A percentile compares a stretch with the other conserved stretches of the same genome.
Conservation (phyloP, 2,797 vertebrate genomes). For the Darevskia nairensis region DNA sequence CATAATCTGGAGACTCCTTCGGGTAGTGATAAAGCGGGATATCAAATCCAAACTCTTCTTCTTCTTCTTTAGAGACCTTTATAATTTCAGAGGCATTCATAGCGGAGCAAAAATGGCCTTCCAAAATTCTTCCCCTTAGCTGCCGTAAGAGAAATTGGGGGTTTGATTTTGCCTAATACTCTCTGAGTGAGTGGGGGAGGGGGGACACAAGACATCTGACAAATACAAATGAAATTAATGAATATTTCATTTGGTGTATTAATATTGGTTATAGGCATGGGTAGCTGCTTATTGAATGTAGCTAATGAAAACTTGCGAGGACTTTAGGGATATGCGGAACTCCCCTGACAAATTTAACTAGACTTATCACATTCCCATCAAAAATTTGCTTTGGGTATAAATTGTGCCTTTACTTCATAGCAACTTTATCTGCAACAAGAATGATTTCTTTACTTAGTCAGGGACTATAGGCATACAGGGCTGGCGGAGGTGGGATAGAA, state of each 20-base stretch:
- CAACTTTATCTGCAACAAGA: not conserved
- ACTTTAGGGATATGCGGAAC: not conserved
- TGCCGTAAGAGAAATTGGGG: too few relatives aligned
- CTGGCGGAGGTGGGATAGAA: not conserved
- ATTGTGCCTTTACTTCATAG: not conserved
- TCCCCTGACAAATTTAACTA: not conserved
- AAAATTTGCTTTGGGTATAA: not conserved
- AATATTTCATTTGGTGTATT: not conserved
- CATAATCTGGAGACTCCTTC: too few relatives aligned
- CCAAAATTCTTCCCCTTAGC: too few relatives aligned
- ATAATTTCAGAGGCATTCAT: too few relatives aligned
- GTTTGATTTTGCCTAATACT: too few relatives aligned
- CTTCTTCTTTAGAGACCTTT: too few relatives aligned
- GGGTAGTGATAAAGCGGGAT: too few relatives aligned
- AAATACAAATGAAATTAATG: not conserved
- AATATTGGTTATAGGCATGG: not conserved
- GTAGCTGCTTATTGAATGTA: not conserved
- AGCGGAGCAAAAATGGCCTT: too few relatives aligned
- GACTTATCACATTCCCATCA: not conserved
- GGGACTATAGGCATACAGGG: not conserved
- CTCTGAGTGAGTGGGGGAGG: too few relatives aligned
- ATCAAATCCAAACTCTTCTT: too few relatives aligned
- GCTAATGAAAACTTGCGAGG: not conserved
- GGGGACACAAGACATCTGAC: too few relatives aligned
- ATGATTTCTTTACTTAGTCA: not conserved